Base-by-base conservation (phyloP, 2,797 vertebrate species). In the Selene dorsalis region DNA sequence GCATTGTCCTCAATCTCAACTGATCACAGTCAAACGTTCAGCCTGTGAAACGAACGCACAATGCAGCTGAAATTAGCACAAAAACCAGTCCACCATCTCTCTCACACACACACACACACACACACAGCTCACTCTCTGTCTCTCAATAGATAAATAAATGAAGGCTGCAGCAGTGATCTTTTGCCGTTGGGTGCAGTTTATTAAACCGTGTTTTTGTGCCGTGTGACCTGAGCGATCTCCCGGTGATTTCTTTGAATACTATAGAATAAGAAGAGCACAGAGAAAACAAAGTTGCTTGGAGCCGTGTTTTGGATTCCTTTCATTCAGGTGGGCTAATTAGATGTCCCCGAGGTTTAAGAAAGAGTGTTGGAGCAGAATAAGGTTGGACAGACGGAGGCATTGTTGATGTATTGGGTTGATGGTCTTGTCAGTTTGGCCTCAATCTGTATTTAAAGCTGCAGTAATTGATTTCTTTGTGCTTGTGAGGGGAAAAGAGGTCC, bases 1-100 rank as follows among this genome's bases (percentile, higher is more conserved):
- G 41, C 26, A 28, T 56, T 58, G 47, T 73, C 69, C 20, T 62
- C 55, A 53, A 57, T 79, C 66, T 60, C 59, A 45, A 2, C 70
- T 81, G 77, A 86, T 85, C 77, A 80, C 5, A 77, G 73, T 81
- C 43, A 71, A 73, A 77, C 6, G 57, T 65, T 66, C 71, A 61
- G 60, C 32, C 57, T 69, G 57, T 72, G 70, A 81, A 63, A 35
- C 48, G 63, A 84, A 67, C 0, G 11, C 52, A 43, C 66, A 17
- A 41, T 20, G 61, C 32, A 35, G 32, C 71, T 43, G 80, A 75
- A 80, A 83, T 85, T 84, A 84, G 55, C 58, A 26, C 72, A 64
- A 38, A 39, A 63, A 30, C n/a, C 38, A 48, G 76, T 66, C 69
- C 14, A 50, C 52, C 18, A 32, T 38, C 35, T n/a, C 53, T 16